Percentiles rank a stretch among this genome's conserved stretches.
These are phyloP conservation scores for Nothoprocta pentlandii DNA, from an alignment of 2,113 vertebrate species.

Conservation along the genomic window DNA sequence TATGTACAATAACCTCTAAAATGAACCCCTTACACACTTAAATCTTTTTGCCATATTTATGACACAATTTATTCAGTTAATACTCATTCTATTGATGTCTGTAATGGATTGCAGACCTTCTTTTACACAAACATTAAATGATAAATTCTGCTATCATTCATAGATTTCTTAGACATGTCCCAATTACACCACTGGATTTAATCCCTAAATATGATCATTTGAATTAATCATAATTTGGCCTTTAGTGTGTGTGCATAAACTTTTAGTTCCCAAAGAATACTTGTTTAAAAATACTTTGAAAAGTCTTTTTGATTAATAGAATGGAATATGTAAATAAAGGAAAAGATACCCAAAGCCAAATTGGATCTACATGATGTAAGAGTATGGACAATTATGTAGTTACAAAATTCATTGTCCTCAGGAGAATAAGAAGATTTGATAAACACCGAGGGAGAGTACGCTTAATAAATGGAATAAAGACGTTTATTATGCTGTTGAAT, in stretches of 20 bases:
- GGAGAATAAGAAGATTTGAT: neutral
- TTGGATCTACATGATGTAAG: neutral
- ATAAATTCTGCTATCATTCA: neutral
- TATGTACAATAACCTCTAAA: neutral
- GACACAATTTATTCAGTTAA: neutral
- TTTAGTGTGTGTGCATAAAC: neutral
- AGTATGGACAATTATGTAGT: neutral
- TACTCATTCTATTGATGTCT: neutral
- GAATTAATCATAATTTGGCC: neutral
- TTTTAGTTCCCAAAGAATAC: neutral
- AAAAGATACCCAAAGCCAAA: neutral
- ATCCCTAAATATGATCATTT: neutral
- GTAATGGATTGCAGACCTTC: neutral
- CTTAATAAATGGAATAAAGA: neutral
- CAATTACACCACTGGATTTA: neutral
- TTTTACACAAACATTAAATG: neutral
- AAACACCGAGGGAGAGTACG: neutral
- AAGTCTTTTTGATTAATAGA: neutral
- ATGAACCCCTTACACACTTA: neutral
- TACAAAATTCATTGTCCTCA: neutral
- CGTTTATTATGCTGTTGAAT: neutral
- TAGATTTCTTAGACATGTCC: neutral
- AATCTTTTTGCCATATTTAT: neutral
- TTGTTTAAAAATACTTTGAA: neutral
- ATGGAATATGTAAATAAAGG: constrained; percentile 18